These are phyloP conservation scores for Scaptomyza flava DNA, from an alignment of 2,888 invertebrate genomes.

Conservation along the genomic window DNA sequence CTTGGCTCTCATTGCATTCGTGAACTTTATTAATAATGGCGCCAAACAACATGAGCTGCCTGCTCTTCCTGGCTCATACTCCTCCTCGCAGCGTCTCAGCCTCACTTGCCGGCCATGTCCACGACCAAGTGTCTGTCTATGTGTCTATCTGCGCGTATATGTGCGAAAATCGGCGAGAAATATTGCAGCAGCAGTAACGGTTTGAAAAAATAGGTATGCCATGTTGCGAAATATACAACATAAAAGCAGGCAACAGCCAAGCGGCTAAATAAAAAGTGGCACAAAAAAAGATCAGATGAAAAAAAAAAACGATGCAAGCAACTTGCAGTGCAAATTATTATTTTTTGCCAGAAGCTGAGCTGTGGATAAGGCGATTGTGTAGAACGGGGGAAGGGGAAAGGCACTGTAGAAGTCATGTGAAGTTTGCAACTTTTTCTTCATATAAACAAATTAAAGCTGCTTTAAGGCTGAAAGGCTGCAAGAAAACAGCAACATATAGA, in stretches of 20 bases:
- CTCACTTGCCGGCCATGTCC: slow-evolving; percentile 33
- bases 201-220: slow-evolving; percentile 56
- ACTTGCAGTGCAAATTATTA: slow-evolving; percentile 76
- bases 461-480: slow-evolving; percentile 33
- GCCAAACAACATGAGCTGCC: slow-evolving; percentile 72
- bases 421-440: slow-evolving; percentile 16
- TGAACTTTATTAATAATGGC: slow-evolving; percentile 82
- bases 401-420: background rate
- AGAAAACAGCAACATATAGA: slow-evolving; percentile 19
- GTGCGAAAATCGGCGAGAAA: slow-evolving; percentile 71
- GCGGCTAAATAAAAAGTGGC: slow-evolving; percentile 41
- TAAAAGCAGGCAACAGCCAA: slow-evolving; percentile 40
- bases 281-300: slow-evolving; percentile 48
- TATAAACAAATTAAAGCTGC: slow-evolving; percentile 55
- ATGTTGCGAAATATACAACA: slow-evolving; percentile 56
- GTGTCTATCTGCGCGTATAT: slow-evolving; percentile 44
- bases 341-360: slow-evolving; percentile 59
- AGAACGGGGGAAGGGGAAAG: background rate
- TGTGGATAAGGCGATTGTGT: background rate
- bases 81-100: slow-evolving; percentile 15
- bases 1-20: slow-evolving; percentile 79
- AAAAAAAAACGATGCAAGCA: slow-evolving; percentile 49
- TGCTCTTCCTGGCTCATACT: slow-evolving; percentile 10
- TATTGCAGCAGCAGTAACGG: slow-evolving; percentile 52
- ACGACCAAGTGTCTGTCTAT: slow-evolving; percentile 23